Percentiles rank a stretch among this genome's conserved stretches.
phyloP scores from a whole-genome alignment of 2,888 invertebrate species.

The Creontiades dilutus region DNA sequence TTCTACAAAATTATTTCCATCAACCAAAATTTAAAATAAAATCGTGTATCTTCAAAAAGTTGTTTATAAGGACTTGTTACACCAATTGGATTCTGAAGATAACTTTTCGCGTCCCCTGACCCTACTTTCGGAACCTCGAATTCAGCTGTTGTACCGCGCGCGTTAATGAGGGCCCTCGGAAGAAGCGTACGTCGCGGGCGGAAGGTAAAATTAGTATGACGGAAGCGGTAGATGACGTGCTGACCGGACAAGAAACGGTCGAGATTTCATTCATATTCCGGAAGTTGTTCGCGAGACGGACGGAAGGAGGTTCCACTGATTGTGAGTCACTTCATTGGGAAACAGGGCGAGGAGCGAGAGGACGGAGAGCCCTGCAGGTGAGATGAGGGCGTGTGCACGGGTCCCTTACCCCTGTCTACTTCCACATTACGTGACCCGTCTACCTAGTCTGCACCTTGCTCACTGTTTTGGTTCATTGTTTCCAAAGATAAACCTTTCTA shows the following conservation, averaged over 20 bases:
- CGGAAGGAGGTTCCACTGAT: constrained; percentile 54
- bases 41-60: too few species aligned
- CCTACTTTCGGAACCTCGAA: not conserved
- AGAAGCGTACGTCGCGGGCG: constrained; percentile 10
- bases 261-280: constrained; percentile 56
- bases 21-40: too few species aligned
- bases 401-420: not conserved
- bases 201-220: constrained; percentile 63
- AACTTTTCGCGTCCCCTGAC: too few species aligned
- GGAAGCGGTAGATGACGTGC: constrained; percentile 67
- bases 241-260: constrained; percentile 42
- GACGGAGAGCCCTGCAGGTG: constrained; percentile 29
- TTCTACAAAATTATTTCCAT: too few species aligned
- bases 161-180: constrained; percentile 4
- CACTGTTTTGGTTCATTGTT: not conserved
- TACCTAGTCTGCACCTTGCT: not conserved
- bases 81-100: too few species aligned
- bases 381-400: not conserved
- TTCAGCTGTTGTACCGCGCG: not conserved
- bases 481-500: too few species aligned
- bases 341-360: constrained; percentile 29
- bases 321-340: constrained; percentile 51
- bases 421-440: constrained; percentile 32
- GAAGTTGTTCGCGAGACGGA: constrained; percentile 63
- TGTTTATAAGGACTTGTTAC: too few species aligned